Evolutionary conservation across 2,113 vertebrate genomes (phyloP), one percentile per base, ranked within the genome.

Genomic region (Catagonus wagneri): DNA sequence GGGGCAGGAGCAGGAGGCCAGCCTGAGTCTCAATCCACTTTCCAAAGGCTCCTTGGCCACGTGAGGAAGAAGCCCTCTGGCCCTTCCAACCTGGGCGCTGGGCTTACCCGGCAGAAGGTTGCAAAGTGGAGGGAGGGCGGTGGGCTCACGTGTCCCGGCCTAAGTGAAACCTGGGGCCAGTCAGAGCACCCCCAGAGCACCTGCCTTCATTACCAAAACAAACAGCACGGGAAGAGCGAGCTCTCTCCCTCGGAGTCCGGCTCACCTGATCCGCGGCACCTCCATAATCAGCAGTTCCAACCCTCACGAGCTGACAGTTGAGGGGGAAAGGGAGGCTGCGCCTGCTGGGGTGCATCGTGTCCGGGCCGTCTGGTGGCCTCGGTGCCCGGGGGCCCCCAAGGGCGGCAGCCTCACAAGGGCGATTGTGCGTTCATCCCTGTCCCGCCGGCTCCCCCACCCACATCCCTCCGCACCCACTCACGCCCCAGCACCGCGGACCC

Each of bases 281-380:
- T 96, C 97, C 97, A 97, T 95, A 96, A 89, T 95, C 96, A 68
- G 97, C 97, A 87, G 95, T 96, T 96, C 97, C 97, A 60, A 95
- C 83, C 93, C 93, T 97, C 23, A 97, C 93, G 4, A 97, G 95
- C 83, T 98, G 97, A 95, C 96, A 97, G 93, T 97, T 97, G 71
- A 97, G 93, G 52, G 95, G 96, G 39, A 97, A 97, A 44, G 96
- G 97, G 56, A 97, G 91, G 75, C 95, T 96, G 85, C 96, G 97
- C 95, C 97, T 97, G 68, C 69, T 91, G 12, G 83, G 65, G n/a
- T 96, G 89, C 97, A 97, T 97, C 2, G 44, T 92, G 91, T 95
- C 91, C 96, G 50, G 92, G 96, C 94, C 58, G 1, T 92, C 74
- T 66, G 91, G 16, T 89, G 92, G 72, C 22, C 93, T 93, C 72